Base-by-base conservation (phyloP, 1,140 invertebrate species). In the Yoshiicerus persimilis region DNA sequence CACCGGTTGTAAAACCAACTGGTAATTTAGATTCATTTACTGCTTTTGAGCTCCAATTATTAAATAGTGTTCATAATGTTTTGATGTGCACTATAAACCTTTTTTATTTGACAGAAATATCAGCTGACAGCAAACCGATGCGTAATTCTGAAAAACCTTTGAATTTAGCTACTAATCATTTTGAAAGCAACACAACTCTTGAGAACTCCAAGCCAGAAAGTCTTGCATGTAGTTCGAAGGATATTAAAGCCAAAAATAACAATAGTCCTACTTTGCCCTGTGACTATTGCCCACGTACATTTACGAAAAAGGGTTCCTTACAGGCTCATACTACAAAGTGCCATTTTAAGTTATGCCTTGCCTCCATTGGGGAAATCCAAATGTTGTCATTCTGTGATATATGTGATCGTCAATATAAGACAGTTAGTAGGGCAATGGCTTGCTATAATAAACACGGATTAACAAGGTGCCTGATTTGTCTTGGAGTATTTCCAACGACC, bases 351-450 rank as follows among this genome's bases (percentile, higher is more conserved):
- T 3, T 39, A 8, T 56, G 8, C 10, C 47, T 16, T 20, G 87
- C 75, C 10, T n/a, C 87, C 38, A 13, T 84, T 11, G 47, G 84
- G 38, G 87, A 88, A 77, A 32, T 85, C 20, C 87, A 83, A 13
- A 56, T 75, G 34, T 9, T 88, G 2, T 47, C 80, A 9, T 88
- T 66, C 41, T 88, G 87, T 34, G 30, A 85, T n/a, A 66, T 41
- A 9, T 88, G 87, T 66, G 41, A 70, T 30, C 84, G 27, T 10
- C 87, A 88, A 62, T 80, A 75, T 4, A 84, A 88, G n/a, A 85
- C 56, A 9, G 27, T 88, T 2, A 38, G 36, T 20, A 32, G 62
- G 32, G 39, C 56, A 23, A 32, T 27, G 6, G 66, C 25, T 27
- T 88, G 87, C 27, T 77, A 85, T 4, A 34, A n/a, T 23, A 25